These are phyloP conservation scores for Labeo calbasu DNA, from an alignment of 2,797 vertebrate species.

Conservation along the genomic window DNA sequence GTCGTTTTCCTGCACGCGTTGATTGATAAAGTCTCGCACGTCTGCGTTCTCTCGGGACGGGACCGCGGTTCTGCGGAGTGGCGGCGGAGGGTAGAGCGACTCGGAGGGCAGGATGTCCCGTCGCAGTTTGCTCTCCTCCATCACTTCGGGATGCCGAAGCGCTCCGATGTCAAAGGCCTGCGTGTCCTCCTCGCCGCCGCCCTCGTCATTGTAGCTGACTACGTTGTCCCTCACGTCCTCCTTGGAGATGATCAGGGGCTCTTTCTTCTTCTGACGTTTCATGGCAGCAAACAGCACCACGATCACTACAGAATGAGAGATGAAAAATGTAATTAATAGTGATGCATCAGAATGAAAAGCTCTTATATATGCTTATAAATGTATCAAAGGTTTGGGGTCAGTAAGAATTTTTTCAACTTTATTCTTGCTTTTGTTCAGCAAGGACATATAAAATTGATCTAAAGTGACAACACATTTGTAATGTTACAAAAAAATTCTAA, in stretches of 20 bases:
- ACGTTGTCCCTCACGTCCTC: slow-evolving; percentile 96
- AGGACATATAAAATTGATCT: background rate
- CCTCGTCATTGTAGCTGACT: slow-evolving; percentile 94
- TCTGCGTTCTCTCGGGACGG: slow-evolving; percentile 84
- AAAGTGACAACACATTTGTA: background rate
- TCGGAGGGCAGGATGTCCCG: slow-evolving; percentile 91
- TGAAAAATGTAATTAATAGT: background rate
- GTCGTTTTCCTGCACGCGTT: slow-evolving; percentile 91
- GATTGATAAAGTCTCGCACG: slow-evolving; percentile 92
- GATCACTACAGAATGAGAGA: slow-evolving; percentile 81
- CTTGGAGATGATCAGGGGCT: slow-evolving; percentile 94
- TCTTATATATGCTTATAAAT: background rate
- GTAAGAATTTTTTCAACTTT: background rate
- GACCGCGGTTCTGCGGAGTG: slow-evolving; percentile 68
- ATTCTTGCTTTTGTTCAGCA: background rate
- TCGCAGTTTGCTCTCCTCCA: slow-evolving; percentile 84
- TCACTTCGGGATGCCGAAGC: slow-evolving; percentile 84
- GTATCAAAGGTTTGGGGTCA: background rate
- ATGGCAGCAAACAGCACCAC: slow-evolving; percentile 89
- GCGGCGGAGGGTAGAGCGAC: slow-evolving; percentile 73
- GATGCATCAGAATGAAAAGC: background rate
- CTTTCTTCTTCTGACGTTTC: slow-evolving; percentile 89
- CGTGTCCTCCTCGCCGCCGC: slow-evolving; percentile 94
- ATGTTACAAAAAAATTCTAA: background rate
- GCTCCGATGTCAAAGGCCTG: slow-evolving; percentile 95